A percentile compares a stretch with the other conserved stretches of the same genome.
Conservation (phyloP, 2,113 vertebrate species). For the Strigops habroptila region DNA sequence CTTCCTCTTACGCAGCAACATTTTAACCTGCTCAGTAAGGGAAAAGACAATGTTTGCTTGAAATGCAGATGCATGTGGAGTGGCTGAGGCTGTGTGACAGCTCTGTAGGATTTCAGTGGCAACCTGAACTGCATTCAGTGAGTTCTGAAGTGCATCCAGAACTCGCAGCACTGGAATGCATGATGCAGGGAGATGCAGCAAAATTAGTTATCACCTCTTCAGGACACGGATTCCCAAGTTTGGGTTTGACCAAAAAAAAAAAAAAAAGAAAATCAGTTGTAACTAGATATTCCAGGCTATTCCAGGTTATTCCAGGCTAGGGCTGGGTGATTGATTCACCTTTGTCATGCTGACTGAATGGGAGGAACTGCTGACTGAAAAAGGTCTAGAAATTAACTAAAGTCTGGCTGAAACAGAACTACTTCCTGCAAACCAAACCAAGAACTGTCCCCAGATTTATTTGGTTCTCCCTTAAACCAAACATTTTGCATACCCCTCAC, state of each 20-base stretch:
- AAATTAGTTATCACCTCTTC: background rate
- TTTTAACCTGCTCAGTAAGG: background rate
- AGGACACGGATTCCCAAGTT: background rate
- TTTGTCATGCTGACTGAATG: background rate
- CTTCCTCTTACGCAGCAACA: background rate
- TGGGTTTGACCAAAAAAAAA: background rate
- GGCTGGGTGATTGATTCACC: background rate
- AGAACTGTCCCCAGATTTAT: background rate
- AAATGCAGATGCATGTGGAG: rapidly evolving
- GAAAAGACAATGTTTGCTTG: background rate
- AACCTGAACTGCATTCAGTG: background rate
- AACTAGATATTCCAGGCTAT: background rate
- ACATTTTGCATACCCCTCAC: background rate
- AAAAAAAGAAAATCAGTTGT: background rate
- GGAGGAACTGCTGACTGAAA: background rate
- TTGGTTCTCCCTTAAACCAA: background rate
- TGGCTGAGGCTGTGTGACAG: background rate
- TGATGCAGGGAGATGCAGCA: background rate
- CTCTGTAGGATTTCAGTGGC: background rate
- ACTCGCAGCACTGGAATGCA: background rate
- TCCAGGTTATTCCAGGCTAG: background rate
- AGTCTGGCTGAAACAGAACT: background rate
- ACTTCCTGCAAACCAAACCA: background rate
- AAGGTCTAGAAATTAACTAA: background rate
- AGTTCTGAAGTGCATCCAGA: background rate